These are phyloP conservation scores for Pseudochromis fuscus DNA, from an alignment of 2,797 vertebrate genomes.

Conservation along the genomic window DNA sequence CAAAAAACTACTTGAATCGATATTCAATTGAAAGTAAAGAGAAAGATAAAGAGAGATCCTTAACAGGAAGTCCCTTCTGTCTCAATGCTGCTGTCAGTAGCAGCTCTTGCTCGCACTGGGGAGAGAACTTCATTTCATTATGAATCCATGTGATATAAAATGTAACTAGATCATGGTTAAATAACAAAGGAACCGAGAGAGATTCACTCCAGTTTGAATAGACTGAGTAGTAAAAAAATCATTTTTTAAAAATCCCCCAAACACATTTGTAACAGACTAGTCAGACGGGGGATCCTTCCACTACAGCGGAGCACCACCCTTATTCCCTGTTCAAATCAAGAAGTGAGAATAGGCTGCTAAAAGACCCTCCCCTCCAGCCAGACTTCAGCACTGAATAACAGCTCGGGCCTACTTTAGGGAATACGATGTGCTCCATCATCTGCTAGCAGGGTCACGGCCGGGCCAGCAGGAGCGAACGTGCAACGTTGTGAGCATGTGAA, in stretches of 20 bases:
- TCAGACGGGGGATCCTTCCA: conserved; percentile 31
- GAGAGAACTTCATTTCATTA: conserved; percentile 28
- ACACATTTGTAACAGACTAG: conserved; percentile 45
- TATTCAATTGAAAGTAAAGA: conserved; percentile 15
- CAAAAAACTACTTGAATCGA: conserved; percentile 40
- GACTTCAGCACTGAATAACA: conserved; percentile 56
- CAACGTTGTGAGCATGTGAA: conserved; percentile 61
- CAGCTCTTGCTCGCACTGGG: conserved; percentile 7
- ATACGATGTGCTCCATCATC: conserved; percentile 69
- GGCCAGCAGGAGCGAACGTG: conserved; percentile 66
- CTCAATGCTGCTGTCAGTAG: conserved; percentile 36
- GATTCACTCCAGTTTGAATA: conserved; percentile 3
- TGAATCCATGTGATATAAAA: conserved; percentile 53
- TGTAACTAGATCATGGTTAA: conserved; percentile 61
- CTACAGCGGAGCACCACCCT: conserved; percentile 41
- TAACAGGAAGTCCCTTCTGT: conserved; percentile 25
- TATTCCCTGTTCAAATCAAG: conserved; percentile 75
- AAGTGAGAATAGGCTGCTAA: conserved; percentile 69
- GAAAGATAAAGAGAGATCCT: conserved; percentile 10
- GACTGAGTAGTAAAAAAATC: conserved; percentile 19
- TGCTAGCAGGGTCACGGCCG: conserved; percentile 70
- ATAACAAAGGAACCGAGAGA: conserved; percentile 24
- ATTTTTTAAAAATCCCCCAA: neutral
- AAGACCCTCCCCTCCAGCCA: conserved; percentile 64
- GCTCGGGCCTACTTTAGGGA: conserved; percentile 67